phyloP scores from a whole-genome alignment of 2,113 vertebrate genomes.

The Collichthys lucidus region DNA sequence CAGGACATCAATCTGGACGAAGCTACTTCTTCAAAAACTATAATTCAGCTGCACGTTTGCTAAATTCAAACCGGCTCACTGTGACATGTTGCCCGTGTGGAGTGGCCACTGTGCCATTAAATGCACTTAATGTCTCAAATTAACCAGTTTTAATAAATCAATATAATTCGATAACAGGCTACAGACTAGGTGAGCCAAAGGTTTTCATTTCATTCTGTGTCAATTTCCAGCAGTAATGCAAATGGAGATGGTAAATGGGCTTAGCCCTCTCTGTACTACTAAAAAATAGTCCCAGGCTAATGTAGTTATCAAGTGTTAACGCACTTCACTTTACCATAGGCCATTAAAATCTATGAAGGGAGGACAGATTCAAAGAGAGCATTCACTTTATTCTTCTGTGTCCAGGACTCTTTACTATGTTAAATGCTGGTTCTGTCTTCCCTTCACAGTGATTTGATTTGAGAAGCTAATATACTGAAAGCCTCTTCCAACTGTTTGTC shows the following conservation, averaged over 20 bases:
- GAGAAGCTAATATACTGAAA: slow-evolving; percentile 81
- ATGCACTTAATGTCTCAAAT: slow-evolving; percentile 45
- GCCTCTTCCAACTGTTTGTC: slow-evolving; percentile 67
- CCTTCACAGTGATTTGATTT: slow-evolving; percentile 76
- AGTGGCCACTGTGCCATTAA: slow-evolving; percentile 24
- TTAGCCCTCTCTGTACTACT: slow-evolving; percentile 44
- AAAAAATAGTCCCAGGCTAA: slow-evolving; percentile 55
- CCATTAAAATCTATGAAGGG: slow-evolving; percentile 65
- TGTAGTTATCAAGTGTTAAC: slow-evolving; percentile 71
- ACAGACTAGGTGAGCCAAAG: slow-evolving; percentile 12
- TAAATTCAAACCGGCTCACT: slow-evolving; percentile 13
- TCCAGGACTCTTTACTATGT: slow-evolving; percentile 59
- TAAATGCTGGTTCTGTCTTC: slow-evolving; percentile 68
- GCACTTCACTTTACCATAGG: slow-evolving; percentile 64
- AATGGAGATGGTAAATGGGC: slow-evolving; percentile 61
- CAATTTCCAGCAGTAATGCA: slow-evolving; percentile 60
- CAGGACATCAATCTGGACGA: slow-evolving; percentile 74
- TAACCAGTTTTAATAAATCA: slow-evolving; percentile 59
- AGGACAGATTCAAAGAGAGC: slow-evolving; percentile 64
- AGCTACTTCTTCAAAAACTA: slow-evolving; percentile 64
- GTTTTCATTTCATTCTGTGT: slow-evolving; percentile 65
- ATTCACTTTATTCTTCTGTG: slow-evolving; percentile 68
- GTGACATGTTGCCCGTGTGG: slow-evolving; percentile 18
- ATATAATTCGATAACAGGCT: slow-evolving; percentile 51
- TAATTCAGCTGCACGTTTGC: slow-evolving; percentile 41